phyloP scores from a whole-genome alignment of 2,888 invertebrate genomes.

The Trissoscelio sp. region DNA sequence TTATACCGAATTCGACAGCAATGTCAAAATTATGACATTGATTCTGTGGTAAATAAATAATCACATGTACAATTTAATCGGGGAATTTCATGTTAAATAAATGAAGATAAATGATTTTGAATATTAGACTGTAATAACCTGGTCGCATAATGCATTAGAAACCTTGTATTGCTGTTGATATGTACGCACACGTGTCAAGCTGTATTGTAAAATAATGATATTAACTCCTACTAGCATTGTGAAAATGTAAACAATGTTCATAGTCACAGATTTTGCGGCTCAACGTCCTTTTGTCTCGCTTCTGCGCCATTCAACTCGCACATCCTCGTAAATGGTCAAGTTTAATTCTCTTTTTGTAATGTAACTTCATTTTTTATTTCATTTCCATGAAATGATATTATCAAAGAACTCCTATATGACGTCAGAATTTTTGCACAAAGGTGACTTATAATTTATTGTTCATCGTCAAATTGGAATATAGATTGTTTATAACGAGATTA shows the following conservation, averaged over 20 bases:
- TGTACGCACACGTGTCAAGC: conserved; percentile 9
- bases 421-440: conserved; percentile 24
- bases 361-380: conserved; percentile 37
- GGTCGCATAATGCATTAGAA: not conserved
- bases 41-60: too few relatives aligned
- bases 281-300: conserved; percentile 46
- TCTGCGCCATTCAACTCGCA: conserved; percentile 36
- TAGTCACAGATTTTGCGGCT: conserved; percentile 52
- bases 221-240: conserved; percentile 43
- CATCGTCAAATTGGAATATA: not conserved
- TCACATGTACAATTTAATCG: too few relatives aligned
- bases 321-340: conserved; percentile 55
- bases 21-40: too few relatives aligned
- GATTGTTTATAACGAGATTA: not conserved
- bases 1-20: too few relatives aligned
- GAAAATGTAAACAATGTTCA: conserved; percentile 54
- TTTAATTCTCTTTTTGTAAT: conserved; percentile 48
- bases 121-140: conserved; percentile 14
- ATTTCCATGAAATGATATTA: conserved; percentile 13
- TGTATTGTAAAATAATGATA: conserved; percentile 42
- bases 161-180: conserved; percentile 18
- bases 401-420: conserved; percentile 19
- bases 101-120: too few relatives aligned
- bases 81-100: too few relatives aligned
- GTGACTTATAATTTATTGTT: not conserved